Evolutionary conservation across 37 sponge, comb jelly and placozoan species (phyloP), one percentile per base, ranked within the genome.

Genomic region (Agelas oroides): DNA sequence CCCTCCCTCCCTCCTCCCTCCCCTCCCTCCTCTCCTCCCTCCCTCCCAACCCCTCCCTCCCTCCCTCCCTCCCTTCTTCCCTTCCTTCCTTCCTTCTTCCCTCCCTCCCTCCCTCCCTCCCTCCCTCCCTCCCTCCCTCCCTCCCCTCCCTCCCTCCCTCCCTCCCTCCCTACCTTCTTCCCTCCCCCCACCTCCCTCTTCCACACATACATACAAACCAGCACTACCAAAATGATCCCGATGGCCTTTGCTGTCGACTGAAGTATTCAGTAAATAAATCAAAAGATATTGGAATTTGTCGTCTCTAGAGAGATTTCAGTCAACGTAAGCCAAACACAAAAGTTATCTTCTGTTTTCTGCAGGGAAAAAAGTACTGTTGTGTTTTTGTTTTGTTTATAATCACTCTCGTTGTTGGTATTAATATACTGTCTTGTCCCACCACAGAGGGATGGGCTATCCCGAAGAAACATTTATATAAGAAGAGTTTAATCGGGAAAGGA

Each of bases 181-280:
- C 46, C 46, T 46, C 46, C 46, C 46, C 8, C 46, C 46, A 3
- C 46, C 46, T 46, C 46, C 46, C 46, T 46, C 46, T 8, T 59
- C 25, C 76, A 53, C 76, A 21, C 33, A 23, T 27, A 12, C 46
- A 46, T 8, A 46, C 46, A 12, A 8, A 12, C 0, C 75, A 98
- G 95, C 96, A 98, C 65, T 98, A 98, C 60, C 82, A 94, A 54
- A 73, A 68, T 18, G 96, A 98, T 70, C 88, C 92, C n/a, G 96
- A 95, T 90, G 96, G 98, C 18, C 74, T 98, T 28, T 88, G 86
- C 52, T 91, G 87, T 53, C 64, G 90, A 35, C 83, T 98, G 31
- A 75, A 84, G 86, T 55, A 81, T 53, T 80, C 89, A 2, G 88
- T 95, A 19, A 46, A 46, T 46, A 97, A 92, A 63, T 70, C 82